Base-by-base conservation (phyloP, 1,140 invertebrate species). In the Hyles vespertilio region DNA sequence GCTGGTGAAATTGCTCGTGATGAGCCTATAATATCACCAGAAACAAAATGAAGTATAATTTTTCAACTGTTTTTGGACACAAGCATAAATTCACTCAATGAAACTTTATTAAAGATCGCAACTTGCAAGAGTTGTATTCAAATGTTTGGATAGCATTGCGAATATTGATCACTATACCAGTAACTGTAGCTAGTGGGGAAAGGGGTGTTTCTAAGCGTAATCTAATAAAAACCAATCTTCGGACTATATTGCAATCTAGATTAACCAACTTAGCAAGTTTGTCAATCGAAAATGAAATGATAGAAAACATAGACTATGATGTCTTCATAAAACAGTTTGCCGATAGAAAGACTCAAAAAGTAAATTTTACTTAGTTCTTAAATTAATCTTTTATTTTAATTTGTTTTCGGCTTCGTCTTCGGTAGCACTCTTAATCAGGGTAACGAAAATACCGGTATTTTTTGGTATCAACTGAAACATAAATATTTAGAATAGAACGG, bases 221-320 rank as follows among this genome's bases (percentile, higher is more conserved):
- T 63, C 66, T 77, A 45, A 76, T 73, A 50, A 81, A 81, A 74
- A 76, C 61, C 45, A 77, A 75, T 74, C 67, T 72, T 32, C 65
- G 68, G 45, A 66, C 67, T 62, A 80, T 77, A 55, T 63, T 55
- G 55, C 71, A 82, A 77, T 62, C 67, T 55, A 63, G 65, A 61
- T 59, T 78, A 51, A 63, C 54, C 61, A 68, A 68, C 64, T 65
- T 65, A 12, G 61, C 67, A 61, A 61, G 54, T 63, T 40, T 58
- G 51, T 58, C 61, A 56, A 63, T 61, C 48, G 50, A 65, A 63
- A 63, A 63, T 43, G 60, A 67, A 59, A 65, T 68, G 54, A 58
- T 60, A 44, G 68, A 67, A 66, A 66, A 70, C 64, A 57, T 62
- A 9, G 60, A 65, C 56, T 63, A 65, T 56, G 65, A 63, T 33